Percentiles rank a stretch among this genome's conserved stretches.
Conservation (phyloP, 2,888 invertebrate genomes). For the Villa cingulata region DNA sequence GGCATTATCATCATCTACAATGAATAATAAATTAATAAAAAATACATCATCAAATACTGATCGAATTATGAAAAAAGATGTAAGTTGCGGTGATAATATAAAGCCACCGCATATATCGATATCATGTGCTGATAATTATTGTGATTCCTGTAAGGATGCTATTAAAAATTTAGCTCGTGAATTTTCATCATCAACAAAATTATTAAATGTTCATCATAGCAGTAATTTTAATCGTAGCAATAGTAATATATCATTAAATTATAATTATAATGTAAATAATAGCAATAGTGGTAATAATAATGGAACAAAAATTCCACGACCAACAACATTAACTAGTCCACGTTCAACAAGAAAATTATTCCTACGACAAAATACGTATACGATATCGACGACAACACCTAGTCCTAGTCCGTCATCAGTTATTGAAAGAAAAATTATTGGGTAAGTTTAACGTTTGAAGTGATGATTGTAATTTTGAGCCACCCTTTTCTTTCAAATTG, state of each 20-base stretch:
- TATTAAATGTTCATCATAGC: too few relatives aligned
- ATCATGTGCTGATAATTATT: slow-evolving; percentile 41
- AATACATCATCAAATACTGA: slow-evolving; percentile 31
- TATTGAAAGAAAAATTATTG: slow-evolving; percentile 20
- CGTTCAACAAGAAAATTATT: slow-evolving; percentile 28
- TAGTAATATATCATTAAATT: not conserved
- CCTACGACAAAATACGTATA: slow-evolving; percentile 34
- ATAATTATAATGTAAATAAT: not conserved
- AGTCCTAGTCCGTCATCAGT: too few relatives aligned
- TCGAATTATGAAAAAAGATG: slow-evolving; percentile 36
- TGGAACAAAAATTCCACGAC: slow-evolving; percentile 28
- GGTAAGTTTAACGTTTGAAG: slow-evolving; percentile 28
- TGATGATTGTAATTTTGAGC: not conserved
- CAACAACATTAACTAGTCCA: slow-evolving; percentile 31
- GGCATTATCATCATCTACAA: slow-evolving; percentile 16
- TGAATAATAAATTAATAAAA: slow-evolving; percentile 12
- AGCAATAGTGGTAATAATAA: not conserved
- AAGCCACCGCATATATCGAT: slow-evolving; percentile 39
- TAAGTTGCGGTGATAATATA: slow-evolving; percentile 40
- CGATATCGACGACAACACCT: slow-evolving; percentile 23
- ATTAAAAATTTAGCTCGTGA: slow-evolving; percentile 41
- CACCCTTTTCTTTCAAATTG: too few relatives aligned
- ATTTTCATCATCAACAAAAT: slow-evolving; percentile 16
- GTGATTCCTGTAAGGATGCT: slow-evolving; percentile 47
- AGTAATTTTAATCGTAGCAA: not conserved